Base-by-base conservation (phyloP, 2,113 vertebrate species). In the Rhineura floridana region DNA sequence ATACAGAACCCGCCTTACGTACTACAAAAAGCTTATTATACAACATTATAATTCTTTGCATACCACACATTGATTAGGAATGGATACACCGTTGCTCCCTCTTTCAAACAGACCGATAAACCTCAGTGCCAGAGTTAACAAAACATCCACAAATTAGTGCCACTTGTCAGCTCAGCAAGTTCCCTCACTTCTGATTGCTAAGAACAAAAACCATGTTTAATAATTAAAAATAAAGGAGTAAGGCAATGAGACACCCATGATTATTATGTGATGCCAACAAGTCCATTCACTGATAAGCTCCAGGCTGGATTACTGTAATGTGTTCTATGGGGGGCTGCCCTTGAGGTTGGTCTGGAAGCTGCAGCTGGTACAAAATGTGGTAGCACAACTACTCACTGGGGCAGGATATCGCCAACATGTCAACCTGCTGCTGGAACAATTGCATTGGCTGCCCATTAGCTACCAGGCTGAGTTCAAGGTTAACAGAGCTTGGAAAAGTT, bases 21-120 rank as follows among this genome's bases (percentile, higher is more conserved):
- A 63, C 88, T 84, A 92, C 90, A 94, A 81, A 94, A 94, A 91
- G 89, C 21, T 83, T 77, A 85, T 91, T 93, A 89, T 84, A 88
- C 92, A 94, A 92, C 90, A 25, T 48, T 76, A 86, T 69, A 70
- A 79, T 90, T 89, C 84, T 91, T 88, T 88, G 86, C 88, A 86
- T 30, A 25, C 62, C 3, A 25, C 83, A 73, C 7, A 7, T 46
- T 46, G 78, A 88, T 75, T 82, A 72, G 85, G 84, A n/a, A 78
- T 0, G 0, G 84, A 70, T 23, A 48, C 17, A 72, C 39, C 59
- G 2, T 11, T 0, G 6, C 86, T 91, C 88, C 75, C 80, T 23
- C 59, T 93, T 91, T 77, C 84, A 85, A 87, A 92, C 93, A 59
- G 28, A 78, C 28, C 84, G 90, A 77, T 84, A 17, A 50, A 50